Evolutionary conservation across 2,113 vertebrate genomes (phyloP).

Genomic region (Melospiza georgiana): DNA sequence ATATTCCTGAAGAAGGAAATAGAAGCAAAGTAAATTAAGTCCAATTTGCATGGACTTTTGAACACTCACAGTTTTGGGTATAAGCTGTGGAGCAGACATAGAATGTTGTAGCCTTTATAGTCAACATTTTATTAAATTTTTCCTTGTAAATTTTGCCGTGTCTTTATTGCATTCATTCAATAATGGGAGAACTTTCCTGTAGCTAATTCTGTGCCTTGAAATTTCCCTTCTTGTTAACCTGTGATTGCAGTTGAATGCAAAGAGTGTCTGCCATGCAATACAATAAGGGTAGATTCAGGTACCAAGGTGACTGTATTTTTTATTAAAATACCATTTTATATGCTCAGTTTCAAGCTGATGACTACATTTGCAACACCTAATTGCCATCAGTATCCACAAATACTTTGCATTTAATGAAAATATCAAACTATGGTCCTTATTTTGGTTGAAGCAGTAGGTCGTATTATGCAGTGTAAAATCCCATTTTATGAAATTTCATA

Average conservation of each 20-base stretch:
- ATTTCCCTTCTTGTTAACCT: slow-evolving; percentile 64
- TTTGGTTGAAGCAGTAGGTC: slow-evolving; percentile 37
- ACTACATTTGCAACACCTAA: slow-evolving; percentile 68
- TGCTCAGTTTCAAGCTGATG: slow-evolving; percentile 62
- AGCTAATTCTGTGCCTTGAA: slow-evolving; percentile 65
- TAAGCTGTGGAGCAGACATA: slow-evolving; percentile 32
- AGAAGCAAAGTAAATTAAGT: slow-evolving; percentile 41
- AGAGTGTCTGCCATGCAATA: slow-evolving; percentile 41
- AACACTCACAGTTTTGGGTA: background rate
- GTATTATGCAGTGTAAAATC: background rate
- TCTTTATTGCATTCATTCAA: slow-evolving; percentile 62
- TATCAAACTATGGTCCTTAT: slow-evolving; percentile 52
- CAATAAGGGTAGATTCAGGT: slow-evolving; percentile 31
- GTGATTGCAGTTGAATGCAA: slow-evolving; percentile 10
- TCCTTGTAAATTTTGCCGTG: slow-evolving; percentile 56
- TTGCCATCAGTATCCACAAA: slow-evolving; percentile 64
- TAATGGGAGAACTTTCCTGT: slow-evolving; percentile 48
- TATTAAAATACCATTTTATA: slow-evolving; percentile 70
- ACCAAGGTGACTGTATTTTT: slow-evolving; percentile 58
- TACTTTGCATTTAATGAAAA: slow-evolving; percentile 69
- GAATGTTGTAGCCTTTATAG: slow-evolving; percentile 40
- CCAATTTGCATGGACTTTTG: slow-evolving; percentile 43
- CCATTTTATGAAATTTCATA: slow-evolving; percentile 38
- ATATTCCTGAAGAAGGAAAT: slow-evolving; percentile 33
- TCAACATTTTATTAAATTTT: slow-evolving; percentile 67